These are phyloP conservation scores for Panonychus citri DNA, from an alignment of 1,140 invertebrate species.

Conservation along the genomic window DNA sequence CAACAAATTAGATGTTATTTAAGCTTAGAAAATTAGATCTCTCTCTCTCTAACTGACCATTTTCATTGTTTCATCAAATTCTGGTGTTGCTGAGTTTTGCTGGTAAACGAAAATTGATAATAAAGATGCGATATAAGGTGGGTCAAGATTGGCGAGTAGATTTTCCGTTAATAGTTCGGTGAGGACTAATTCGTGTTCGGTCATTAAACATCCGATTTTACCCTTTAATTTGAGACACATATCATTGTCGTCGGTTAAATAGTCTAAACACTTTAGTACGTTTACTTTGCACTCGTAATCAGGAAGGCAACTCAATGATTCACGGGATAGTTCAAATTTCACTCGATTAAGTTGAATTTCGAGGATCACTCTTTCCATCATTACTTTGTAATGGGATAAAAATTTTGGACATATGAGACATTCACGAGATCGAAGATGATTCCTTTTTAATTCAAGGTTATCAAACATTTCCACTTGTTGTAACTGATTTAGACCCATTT, in stretches of 20 bases:
- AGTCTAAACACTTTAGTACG: slow-evolving; percentile 46
- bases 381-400: slow-evolving; percentile 19
- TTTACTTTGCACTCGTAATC: slow-evolving; percentile 63
- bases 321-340: slow-evolving; percentile 50
- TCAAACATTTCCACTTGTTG: not conserved
- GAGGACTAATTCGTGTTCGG: slow-evolving; percentile 68
- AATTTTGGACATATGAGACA: slow-evolving; percentile 25
- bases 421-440: slow-evolving; percentile 13
- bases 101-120: slow-evolving; percentile 70
- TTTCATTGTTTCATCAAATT: not conserved
- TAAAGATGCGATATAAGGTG: slow-evolving; percentile 74
- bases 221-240: slow-evolving; percentile 51
- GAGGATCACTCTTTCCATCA: slow-evolving; percentile 30
- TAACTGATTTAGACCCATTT: not conserved
- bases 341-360: slow-evolving; percentile 43
- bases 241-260: slow-evolving; percentile 38
- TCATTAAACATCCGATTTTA: slow-evolving; percentile 82
- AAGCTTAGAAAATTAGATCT: not conserved
- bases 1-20: not conserved
- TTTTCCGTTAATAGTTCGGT: slow-evolving; percentile 89
- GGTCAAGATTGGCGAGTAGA: slow-evolving; percentile 49
- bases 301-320: slow-evolving; percentile 57
- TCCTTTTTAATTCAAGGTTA: not conserved
- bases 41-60: no score
- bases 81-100: slow-evolving; percentile 22